phyloP scores from a whole-genome alignment of 2,888 invertebrate species.

The Disparrhopalites patrizii region DNA sequence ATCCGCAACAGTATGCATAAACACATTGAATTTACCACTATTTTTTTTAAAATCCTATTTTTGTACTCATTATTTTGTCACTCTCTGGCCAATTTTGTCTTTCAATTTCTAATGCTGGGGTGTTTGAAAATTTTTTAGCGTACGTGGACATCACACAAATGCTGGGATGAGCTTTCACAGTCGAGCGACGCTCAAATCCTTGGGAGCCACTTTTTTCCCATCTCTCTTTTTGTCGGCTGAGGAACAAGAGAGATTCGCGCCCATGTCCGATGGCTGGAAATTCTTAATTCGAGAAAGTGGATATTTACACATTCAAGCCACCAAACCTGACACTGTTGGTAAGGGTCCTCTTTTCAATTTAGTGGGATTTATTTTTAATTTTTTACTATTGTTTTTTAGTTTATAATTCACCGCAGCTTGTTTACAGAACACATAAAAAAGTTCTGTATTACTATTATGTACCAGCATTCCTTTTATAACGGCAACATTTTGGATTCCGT shows the following conservation, averaged over 20 bases:
- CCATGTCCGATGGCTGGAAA: conserved; percentile 46
- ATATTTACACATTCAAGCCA: conserved; percentile 71
- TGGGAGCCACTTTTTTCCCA: conserved; percentile 49
- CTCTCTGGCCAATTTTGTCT: too few species aligned
- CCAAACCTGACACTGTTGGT: conserved; percentile 86
- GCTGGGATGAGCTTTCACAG: conserved; percentile 55
- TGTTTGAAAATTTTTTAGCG: conserved; percentile 53
- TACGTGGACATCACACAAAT: conserved; percentile 63
- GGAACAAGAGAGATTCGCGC: conserved; percentile 49
- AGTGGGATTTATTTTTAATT: too few species aligned
- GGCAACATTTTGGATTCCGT: too few species aligned
- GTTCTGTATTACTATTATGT: too few species aligned
- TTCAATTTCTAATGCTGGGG: too few species aligned
- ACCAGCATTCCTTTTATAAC: too few species aligned
- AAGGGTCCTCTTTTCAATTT: too few species aligned
- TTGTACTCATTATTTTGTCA: neutral
- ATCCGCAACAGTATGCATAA: conserved; percentile 40
- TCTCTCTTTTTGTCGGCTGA: conserved; percentile 48
- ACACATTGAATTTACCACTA: neutral
- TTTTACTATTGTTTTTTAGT: too few species aligned
- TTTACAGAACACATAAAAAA: too few species aligned
- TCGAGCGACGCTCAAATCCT: conserved; percentile 44
- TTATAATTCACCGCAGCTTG: too few species aligned
- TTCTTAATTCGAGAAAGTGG: conserved; percentile 53
- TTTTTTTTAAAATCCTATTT: neutral